Percentiles rank a stretch among this genome's conserved stretches.
Conservation (phyloP, 2,888 invertebrate genomes). For the Diarsia dahlii region DNA sequence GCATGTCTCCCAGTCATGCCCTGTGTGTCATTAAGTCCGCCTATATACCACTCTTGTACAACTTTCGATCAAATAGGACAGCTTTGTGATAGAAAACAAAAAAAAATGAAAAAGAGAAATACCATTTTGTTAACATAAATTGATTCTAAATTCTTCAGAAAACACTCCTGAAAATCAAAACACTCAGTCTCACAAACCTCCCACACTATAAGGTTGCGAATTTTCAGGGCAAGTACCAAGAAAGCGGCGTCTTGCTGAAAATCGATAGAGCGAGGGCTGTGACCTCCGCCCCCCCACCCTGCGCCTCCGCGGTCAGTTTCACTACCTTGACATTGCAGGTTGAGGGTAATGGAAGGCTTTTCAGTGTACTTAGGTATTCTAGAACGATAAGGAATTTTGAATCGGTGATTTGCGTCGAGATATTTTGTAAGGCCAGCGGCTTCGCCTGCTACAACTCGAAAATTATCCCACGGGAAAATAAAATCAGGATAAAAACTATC, state of each 20-base stretch:
- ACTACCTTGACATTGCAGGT: conserved; percentile 59
- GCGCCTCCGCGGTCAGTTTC: conserved; percentile 56
- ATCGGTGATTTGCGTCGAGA: not conserved
- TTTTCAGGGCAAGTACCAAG: conserved; percentile 52
- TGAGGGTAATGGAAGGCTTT: conserved; percentile 9
- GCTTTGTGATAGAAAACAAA: no score
- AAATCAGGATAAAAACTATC: no score
- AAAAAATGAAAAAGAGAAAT: no score
- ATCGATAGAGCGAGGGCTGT: conserved; percentile 78
- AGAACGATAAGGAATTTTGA: not conserved
- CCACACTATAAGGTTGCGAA: conserved; percentile 13
- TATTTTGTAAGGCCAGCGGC: no score
- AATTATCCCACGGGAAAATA: no score
- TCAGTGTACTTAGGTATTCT: conserved; percentile 1
- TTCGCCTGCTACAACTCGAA: no score
- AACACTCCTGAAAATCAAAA: not conserved
- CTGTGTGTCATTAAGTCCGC: no score
- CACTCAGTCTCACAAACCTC: not conserved
- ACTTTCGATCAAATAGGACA: no score
- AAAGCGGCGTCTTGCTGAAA: conserved; percentile 80
- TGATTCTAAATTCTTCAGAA: no score
- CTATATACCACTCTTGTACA: no score
- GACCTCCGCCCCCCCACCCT: conserved; percentile 65
- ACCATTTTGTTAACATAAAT: no score
- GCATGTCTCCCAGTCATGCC: no score